Conservation (phyloP, 2,888 invertebrate genomes). For the Thelaira solivaga region DNA sequence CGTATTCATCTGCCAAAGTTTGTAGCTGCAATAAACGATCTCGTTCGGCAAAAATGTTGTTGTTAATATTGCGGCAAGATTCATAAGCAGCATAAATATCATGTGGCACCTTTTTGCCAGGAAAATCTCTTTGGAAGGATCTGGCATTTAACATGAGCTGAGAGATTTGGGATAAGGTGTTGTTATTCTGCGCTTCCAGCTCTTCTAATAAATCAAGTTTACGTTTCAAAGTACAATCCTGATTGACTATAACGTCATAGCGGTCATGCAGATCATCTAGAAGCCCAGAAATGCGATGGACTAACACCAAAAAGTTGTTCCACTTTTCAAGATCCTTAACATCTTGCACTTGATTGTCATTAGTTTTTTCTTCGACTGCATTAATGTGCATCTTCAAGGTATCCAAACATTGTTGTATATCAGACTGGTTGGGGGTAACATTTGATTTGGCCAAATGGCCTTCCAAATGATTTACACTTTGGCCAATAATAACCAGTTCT, state of each 20-base stretch:
- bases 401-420: constrained; percentile 80
- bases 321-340: constrained; percentile 83
- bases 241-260: constrained; percentile 68
- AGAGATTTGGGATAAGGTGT: constrained; percentile 80
- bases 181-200: constrained; percentile 83
- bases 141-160: constrained; percentile 82
- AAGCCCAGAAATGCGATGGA: constrained; percentile 77
- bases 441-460: constrained; percentile 78
- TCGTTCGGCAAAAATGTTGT: constrained; percentile 83
- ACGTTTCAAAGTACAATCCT: constrained; percentile 82
- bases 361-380: constrained; percentile 83
- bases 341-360: constrained; percentile 79
- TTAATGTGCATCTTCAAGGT: constrained; percentile 83
- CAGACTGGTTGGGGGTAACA: constrained; percentile 71
- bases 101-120: constrained; percentile 82
- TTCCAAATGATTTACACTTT: constrained; percentile 82
- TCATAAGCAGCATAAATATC: constrained; percentile 84
- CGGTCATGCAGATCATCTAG: constrained; percentile 71
- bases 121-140: constrained; percentile 82
- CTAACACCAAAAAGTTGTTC: constrained; percentile 83
- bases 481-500: constrained; percentile 83
- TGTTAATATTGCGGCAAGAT: constrained; percentile 83
- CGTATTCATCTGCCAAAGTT: constrained; percentile 89
- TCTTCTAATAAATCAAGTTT: constrained; percentile 85
- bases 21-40: constrained; percentile 86